Base-by-base conservation (phyloP, 2,888 invertebrate species). In the Pachycephus smyrnensis region DNA sequence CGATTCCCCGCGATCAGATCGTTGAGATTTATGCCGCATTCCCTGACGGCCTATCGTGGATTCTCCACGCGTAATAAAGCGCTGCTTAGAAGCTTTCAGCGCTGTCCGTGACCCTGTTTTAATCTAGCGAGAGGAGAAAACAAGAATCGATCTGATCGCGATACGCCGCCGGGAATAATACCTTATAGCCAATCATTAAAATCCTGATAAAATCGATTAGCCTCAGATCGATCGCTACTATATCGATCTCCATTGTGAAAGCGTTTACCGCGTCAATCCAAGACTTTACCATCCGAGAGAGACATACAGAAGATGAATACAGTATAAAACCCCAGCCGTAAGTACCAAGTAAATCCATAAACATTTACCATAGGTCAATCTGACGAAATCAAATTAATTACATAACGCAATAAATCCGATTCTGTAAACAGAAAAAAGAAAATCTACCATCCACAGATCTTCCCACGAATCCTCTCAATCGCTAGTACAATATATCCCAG, bases 31-130 rank as follows among this genome's bases (percentile, higher is more conserved):
- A 55, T 55, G 55, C 55, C 9, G 55, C 55, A 55, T 55, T 55
- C 55, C 23, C 55, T 23, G 55, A 23, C 55, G 23, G 55, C 55
- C 55, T 55, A 55, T 55, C 55, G 55, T 23, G 23, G 55, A 55
- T 55, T 55, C 55, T 23, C 23, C 9, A 55, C 9, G 55, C 55
- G 55, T 9, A 55, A 55, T 68, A 68, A 69, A 40, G 71, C 69
- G 75, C 74, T 4, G n/a, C 15, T 74, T 37, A 12, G 35, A 30
- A 37, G 23, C 74, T 79, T 68, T 76, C 33, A 76, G 74, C 73
- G 40, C 69, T 69, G 40, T 71, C 32, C 55, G 23, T 55, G 55
- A 55, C 55, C 55, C 55, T 55, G 55, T 55, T 55, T 55, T 55
- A 55, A 55, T 55, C 23, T 55, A 55, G 55, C 55, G 23, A 55